Percentiles rank a stretch among this genome's conserved stretches.
These are phyloP conservation scores for Trachelus stipa DNA, from an alignment of 2,888 invertebrate genomes.

Conservation along the genomic window DNA sequence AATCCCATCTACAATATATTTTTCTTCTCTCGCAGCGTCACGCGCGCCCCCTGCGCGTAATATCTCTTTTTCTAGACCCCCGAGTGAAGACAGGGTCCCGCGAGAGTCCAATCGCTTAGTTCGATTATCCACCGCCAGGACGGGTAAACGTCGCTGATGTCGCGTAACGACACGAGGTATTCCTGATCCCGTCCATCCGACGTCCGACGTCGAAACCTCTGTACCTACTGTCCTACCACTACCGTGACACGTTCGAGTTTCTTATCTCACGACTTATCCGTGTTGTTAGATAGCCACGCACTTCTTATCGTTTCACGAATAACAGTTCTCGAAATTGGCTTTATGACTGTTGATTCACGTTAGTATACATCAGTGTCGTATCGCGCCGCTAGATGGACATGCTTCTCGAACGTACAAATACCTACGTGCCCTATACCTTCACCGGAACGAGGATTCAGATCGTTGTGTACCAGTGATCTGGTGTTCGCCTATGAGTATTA, in stretches of 20 bases:
- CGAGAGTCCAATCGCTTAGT: not conserved
- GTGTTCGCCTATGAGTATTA: not conserved
- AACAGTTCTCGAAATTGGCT: slow-evolving; percentile 51
- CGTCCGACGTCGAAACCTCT: not conserved
- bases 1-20: not conserved
- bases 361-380: not conserved
- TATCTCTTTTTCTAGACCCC: not conserved
- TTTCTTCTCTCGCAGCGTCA: not conserved
- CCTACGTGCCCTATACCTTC: not conserved
- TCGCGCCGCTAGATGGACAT: not conserved
- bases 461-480: not conserved
- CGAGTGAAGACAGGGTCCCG: not conserved
- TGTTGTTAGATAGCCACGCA: slow-evolving; percentile 21
- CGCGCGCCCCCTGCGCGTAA: not conserved
- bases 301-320: slow-evolving; percentile 39
- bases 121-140: not conserved
- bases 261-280: not conserved
- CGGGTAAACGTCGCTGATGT: not conserved
- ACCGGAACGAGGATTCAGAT: not conserved
- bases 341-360: slow-evolving; percentile 29
- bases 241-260: not conserved
- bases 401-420: not conserved
- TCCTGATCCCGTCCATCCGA: not conserved
- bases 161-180: not conserved
- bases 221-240: not conserved